Evolutionary conservation across 2,113 vertebrate genomes (phyloP).

Genomic region (Myotis davidii): DNA sequence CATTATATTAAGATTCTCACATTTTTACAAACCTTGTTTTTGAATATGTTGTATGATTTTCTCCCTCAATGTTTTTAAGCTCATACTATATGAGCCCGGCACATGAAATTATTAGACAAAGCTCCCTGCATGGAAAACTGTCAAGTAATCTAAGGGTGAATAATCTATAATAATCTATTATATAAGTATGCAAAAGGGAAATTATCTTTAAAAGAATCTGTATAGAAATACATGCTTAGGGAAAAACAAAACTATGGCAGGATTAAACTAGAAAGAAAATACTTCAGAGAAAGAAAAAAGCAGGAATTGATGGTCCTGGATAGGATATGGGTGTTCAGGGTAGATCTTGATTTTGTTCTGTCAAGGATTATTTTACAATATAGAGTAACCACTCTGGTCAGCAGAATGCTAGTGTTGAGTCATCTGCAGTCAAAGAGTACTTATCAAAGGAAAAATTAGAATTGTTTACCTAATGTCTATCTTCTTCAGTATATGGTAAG

Average conservation of each 20-base stretch:
- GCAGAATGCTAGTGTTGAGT: not conserved
- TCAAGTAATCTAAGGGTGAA: not conserved
- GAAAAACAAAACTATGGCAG: not conserved
- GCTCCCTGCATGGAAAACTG: not conserved
- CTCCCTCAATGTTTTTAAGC: not conserved
- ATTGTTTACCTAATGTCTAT: not conserved
- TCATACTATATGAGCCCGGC: not conserved
- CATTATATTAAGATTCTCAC: not conserved
- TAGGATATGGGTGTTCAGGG: not conserved
- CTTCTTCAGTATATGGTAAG: not conserved
- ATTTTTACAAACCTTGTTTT: not conserved
- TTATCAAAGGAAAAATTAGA: not conserved
- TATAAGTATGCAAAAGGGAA: not conserved
- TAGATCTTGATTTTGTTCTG: not conserved
- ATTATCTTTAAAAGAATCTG: not conserved
- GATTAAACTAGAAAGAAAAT: not conserved
- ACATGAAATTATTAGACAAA: not conserved
- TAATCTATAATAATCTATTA: not conserved
- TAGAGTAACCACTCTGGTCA: not conserved
- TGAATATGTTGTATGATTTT: not conserved
- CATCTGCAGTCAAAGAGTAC: not conserved
- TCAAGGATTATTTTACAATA: not conserved
- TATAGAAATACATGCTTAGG: not conserved
- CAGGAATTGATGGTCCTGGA: not conserved
- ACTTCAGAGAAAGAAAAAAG: not conserved